phyloP scores from a whole-genome alignment of 2,113 vertebrate genomes.

The Ochotona curzoniae region DNA sequence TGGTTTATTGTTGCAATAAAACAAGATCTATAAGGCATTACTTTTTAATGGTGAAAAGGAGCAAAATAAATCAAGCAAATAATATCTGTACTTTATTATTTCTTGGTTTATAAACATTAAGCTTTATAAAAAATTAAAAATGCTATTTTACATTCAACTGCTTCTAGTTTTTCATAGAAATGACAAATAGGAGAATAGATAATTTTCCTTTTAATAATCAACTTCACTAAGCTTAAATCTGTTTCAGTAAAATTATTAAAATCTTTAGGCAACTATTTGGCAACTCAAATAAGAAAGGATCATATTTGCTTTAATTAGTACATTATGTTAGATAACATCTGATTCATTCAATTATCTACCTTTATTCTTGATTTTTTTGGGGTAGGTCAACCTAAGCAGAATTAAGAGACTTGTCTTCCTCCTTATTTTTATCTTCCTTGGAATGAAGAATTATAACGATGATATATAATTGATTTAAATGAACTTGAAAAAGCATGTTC shows the following conservation, averaged over 20 bases:
- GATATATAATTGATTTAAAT: neutral
- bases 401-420: neutral
- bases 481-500: neutral
- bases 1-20: constrained; percentile 84
- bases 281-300: neutral
- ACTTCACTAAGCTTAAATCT: neutral
- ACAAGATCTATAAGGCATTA: constrained; percentile 77
- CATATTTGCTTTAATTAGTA: neutral
- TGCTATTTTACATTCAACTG: constrained; percentile 63
- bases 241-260: neutral
- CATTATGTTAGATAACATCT: neutral
- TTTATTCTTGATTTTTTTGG: neutral
- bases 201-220: constrained; percentile 14
- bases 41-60: constrained; percentile 81
- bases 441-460: neutral
- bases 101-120: constrained; percentile 75
- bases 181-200: constrained; percentile 30
- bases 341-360: neutral
- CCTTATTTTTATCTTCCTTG: neutral
- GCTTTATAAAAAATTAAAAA: constrained; percentile 81
- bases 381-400: neutral
- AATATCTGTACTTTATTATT: constrained; percentile 60
- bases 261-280: constrained; percentile 23
- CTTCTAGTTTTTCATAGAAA: constrained; percentile 64
- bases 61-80: constrained; percentile 72